phyloP scores from a whole-genome alignment of 2,888 invertebrate species.

The Pharmacophagus antenor region DNA sequence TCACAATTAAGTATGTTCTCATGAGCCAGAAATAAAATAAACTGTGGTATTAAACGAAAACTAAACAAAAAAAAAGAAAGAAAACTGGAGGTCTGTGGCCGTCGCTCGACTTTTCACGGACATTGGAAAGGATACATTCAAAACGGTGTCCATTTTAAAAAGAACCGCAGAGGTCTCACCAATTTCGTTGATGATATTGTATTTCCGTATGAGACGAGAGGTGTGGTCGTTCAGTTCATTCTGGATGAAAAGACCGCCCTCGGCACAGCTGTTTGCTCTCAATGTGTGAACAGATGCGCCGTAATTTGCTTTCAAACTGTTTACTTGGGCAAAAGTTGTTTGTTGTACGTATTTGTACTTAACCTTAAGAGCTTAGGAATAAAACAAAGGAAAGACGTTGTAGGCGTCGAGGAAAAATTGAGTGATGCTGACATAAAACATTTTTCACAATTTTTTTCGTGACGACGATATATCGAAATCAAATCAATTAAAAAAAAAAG shows the following conservation, averaged over 20 bases:
- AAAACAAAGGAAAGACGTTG: conserved; percentile 15
- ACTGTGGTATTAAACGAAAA: conserved; percentile 25
- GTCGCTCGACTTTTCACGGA: conserved; percentile 37
- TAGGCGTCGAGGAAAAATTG: background rate
- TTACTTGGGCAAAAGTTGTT: conserved; percentile 25
- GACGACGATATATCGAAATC: background rate
- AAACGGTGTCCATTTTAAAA: conserved; percentile 26
- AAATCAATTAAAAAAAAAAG: background rate
- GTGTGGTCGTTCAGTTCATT: conserved; percentile 19
- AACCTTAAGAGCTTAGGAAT: background rate
- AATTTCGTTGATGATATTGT: background rate
- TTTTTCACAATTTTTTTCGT: background rate
- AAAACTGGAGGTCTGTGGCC: conserved; percentile 48
- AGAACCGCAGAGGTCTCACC: conserved; percentile 20
- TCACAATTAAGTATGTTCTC: conserved; percentile 40
- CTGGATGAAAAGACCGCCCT: conserved; percentile 13
- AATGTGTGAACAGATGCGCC: conserved; percentile 16
- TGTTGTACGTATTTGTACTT: background rate
- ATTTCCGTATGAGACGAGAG: conserved; percentile 5
- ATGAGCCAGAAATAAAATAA: conserved; percentile 37
- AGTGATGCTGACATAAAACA: background rate
- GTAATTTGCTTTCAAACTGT: conserved; percentile 17
- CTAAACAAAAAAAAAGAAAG: conserved; percentile 38
- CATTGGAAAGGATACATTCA: conserved; percentile 34
- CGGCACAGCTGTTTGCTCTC: conserved; percentile 22